Evolutionary conservation across 2,797 vertebrate genomes (phyloP).

Genomic region (Cygnus olor): DNA sequence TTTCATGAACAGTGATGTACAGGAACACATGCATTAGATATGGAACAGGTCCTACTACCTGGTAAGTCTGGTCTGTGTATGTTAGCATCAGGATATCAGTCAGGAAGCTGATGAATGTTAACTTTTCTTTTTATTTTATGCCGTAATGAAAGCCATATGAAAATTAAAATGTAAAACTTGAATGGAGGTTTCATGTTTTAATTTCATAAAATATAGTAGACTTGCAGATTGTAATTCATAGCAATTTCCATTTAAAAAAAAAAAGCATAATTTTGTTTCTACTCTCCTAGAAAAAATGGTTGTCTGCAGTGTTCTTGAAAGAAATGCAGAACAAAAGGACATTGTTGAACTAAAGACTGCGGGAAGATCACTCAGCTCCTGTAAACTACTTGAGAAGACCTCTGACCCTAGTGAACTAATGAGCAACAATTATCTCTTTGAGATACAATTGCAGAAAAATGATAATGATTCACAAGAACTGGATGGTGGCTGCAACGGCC

Average conservation of each 20-base stretch:
- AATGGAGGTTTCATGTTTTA: background rate
- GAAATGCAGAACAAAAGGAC: constrained; percentile 1
- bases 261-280: background rate
- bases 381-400: background rate
- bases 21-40: background rate
- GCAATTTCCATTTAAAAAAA: background rate
- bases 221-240: background rate
- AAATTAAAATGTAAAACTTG: background rate
- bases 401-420: background rate
- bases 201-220: background rate
- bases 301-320: background rate
- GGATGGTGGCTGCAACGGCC: background rate
- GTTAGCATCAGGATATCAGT: background rate
- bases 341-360: background rate
- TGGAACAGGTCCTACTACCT: background rate
- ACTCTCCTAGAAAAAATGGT: background rate
- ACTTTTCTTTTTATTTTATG: background rate
- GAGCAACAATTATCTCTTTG: background rate
- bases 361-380: background rate
- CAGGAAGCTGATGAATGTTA: background rate
- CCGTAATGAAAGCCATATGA: background rate
- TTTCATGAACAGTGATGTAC: background rate
- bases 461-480: background rate
- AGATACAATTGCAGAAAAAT: background rate
- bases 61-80: background rate